phyloP scores from a whole-genome alignment of 2,113 vertebrate species.

The Otolemur garnettii region DNA sequence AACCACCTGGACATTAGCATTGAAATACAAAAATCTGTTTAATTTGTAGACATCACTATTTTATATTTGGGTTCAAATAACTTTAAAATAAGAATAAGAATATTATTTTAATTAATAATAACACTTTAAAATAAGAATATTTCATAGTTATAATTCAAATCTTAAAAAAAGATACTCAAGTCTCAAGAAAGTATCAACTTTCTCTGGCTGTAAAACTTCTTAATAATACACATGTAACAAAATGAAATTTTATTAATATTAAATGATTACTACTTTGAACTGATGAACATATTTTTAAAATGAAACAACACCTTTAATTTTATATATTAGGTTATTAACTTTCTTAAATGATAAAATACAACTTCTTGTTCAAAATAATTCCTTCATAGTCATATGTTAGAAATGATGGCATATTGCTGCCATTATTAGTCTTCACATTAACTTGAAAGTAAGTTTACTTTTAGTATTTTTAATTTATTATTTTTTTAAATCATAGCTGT shows the following conservation, averaged over 20 bases:
- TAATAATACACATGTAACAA: not conserved
- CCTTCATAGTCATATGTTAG: not conserved
- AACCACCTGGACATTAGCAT: not conserved
- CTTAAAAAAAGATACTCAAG: not conserved
- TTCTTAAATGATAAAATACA: not conserved
- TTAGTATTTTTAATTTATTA: not conserved
- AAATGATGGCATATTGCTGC: not conserved
- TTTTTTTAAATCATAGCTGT: no score
- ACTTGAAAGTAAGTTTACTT: not conserved
- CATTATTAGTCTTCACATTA: not conserved
- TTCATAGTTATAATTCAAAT: not conserved
- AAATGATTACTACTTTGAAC: not conserved
- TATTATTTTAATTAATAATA: no score
- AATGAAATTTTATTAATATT: not conserved
- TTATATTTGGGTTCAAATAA: not conserved
- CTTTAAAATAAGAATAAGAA: not conserved
- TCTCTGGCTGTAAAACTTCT: not conserved
- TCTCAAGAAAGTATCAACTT: not conserved
- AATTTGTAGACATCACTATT: not conserved
- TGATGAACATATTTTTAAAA: not conserved
- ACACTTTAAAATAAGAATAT: not conserved
- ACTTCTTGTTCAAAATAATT: not conserved
- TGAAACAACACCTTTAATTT: not conserved
- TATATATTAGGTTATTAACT: not conserved
- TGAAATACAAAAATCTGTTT: not conserved